Conservation (phyloP, 2,888 invertebrate species). For the Notodonta dromedarius region DNA sequence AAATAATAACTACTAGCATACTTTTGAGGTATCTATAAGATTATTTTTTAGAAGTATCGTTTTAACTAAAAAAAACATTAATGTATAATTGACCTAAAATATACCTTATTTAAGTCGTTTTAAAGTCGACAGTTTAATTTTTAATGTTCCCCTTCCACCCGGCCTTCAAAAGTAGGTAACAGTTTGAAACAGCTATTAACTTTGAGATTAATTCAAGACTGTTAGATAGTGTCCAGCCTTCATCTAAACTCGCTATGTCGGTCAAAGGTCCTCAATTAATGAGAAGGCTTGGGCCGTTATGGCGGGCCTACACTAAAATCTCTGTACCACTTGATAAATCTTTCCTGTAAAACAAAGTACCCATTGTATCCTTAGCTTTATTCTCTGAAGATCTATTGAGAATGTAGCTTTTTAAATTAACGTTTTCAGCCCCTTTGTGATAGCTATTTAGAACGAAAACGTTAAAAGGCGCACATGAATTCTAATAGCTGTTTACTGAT, state of each 20-base stretch:
- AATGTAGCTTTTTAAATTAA: not conserved
- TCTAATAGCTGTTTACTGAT: too few relatives aligned
- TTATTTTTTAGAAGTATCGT: too few relatives aligned
- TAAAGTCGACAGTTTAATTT: slow-evolving; percentile 4
- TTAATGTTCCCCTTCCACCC: not conserved
- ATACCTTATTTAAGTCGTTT: not conserved
- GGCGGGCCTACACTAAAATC: slow-evolving; percentile 13
- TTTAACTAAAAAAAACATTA: too few relatives aligned
- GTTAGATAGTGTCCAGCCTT: slow-evolving; percentile 45
- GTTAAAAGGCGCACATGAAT: too few relatives aligned
- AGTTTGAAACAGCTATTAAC: slow-evolving; percentile 35
- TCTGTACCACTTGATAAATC: slow-evolving; percentile 28
- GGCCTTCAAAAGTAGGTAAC: not conserved
- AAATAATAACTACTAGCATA: too few relatives aligned
- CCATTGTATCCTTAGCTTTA: slow-evolving; percentile 10
- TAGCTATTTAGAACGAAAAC: too few relatives aligned
- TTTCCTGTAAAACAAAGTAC: slow-evolving; percentile 4
- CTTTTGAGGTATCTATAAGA: too few relatives aligned
- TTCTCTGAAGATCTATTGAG: not conserved
- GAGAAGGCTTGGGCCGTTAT: slow-evolving; percentile 33
- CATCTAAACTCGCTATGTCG: slow-evolving; percentile 27
- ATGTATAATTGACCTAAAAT: too few relatives aligned
- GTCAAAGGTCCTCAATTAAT: slow-evolving; percentile 46
- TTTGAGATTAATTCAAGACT: slow-evolving; percentile 48
- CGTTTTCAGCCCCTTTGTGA: too few relatives aligned